Evolutionary conservation across 2,888 invertebrate genomes (phyloP), one percentile per base, ranked within the genome.

Genomic region (Oligia fasciuncula): DNA sequence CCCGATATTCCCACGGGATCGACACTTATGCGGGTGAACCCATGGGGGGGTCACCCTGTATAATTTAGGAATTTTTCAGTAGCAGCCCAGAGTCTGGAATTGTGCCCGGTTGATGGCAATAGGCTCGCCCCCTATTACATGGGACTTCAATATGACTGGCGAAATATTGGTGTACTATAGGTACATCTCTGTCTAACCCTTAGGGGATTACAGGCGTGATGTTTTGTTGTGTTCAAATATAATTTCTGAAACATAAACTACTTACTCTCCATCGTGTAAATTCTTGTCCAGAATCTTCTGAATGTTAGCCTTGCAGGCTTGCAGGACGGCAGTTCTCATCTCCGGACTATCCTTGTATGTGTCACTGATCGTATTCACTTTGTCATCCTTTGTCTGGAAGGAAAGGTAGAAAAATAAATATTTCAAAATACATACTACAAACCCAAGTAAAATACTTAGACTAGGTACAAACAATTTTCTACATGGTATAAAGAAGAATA

Each of bases 301-400:
- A 77, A 98, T 95, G 92, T 98, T 98, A 0, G 97, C 97, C 93
- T 98, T 98, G 14, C 98, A 98, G 0, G 98, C 97, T 63, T 98
- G 97, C 73, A 98, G 91, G 29, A 98, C 98, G 0, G 98, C 98
- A 0, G 97, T 94, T 93, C 98, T 98, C 97, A 98, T 98, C 87
- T 97, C 97, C 1, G 97, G 96, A 62, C 97, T 97, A 65, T 97
- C 95, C 85, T 97, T 97, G 91, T 98, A 98, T 6, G 98, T 97
- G 93, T 99, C 98, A 19, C 97, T 97, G 17, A 99, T 93, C 65
- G 97, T 97, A 88, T 97, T 97, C 0, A 98, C 97, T 73, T 97
- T 97, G n/a, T 97, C 97, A 92, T 98, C 98, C 93, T 98, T 98
- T 4, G 97, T 94, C 95, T 97, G 94, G 71, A 95, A 94, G 19